These are phyloP conservation scores for Aptenodytes forsteri DNA, from an alignment of 2,113 vertebrate species.

Conservation along the genomic window DNA sequence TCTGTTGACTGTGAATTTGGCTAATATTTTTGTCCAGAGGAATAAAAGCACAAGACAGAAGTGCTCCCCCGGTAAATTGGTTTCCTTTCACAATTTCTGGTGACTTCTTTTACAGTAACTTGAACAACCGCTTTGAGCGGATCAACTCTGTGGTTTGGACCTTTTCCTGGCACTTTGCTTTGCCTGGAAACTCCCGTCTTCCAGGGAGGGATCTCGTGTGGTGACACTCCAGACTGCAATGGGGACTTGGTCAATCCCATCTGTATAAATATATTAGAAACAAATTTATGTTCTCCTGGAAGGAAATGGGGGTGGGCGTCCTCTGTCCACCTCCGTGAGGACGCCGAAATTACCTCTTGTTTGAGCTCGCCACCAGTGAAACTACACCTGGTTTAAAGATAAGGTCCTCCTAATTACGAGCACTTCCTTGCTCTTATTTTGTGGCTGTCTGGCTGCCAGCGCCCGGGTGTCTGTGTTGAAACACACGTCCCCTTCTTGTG, in stretches of 20 bases:
- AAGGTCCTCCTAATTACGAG: not conserved
- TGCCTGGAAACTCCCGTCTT: not conserved
- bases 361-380: not conserved
- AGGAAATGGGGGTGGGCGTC: not conserved
- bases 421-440: not conserved
- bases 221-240: not conserved
- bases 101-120: not conserved
- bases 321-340: not conserved
- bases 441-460: not conserved
- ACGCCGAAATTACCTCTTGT: not conserved
- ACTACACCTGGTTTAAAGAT: not conserved
- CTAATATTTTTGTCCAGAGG: not conserved
- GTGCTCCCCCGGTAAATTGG: not conserved
- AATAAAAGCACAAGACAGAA: not conserved
- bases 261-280: not conserved
- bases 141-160: not conserved
- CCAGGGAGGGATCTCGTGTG: not conserved
- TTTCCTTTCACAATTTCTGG: not conserved
- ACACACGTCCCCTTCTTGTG: not conserved
- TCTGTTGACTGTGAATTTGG: not conserved
- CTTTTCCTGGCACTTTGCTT: not conserved
- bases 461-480: not conserved
- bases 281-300: not conserved
- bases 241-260: not conserved
- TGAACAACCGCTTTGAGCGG: fast-evolving